Percentiles rank a stretch among this genome's conserved stretches.
phyloP scores from a whole-genome alignment of 2,888 invertebrate species.

The Polietes domitor region DNA sequence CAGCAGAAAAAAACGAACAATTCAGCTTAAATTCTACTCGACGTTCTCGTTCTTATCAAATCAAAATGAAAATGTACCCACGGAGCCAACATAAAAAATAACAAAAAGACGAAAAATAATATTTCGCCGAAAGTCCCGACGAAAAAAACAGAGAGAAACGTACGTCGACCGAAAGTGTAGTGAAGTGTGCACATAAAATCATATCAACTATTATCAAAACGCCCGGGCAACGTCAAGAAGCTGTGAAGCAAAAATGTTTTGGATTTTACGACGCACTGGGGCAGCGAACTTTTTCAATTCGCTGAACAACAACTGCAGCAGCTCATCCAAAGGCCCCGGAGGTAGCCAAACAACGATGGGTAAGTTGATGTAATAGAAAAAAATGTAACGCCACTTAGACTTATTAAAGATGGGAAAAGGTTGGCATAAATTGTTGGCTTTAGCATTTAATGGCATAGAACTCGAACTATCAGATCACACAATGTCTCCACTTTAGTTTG shows the following conservation, averaged over 20 bases:
- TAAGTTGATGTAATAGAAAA: conserved; percentile 64
- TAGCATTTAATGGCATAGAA: too few relatives aligned
- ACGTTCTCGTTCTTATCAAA: not conserved
- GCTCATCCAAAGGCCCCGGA: conserved; percentile 73
- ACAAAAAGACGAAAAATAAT: conserved; percentile 39
- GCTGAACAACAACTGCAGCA: conserved; percentile 75
- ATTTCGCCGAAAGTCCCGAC: not conserved
- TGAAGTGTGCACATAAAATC: conserved; percentile 10
- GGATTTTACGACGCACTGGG: conserved; percentile 77
- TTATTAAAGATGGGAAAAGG: too few relatives aligned
- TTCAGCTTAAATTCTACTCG: not conserved
- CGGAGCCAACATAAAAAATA: not conserved
- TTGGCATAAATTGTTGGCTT: too few relatives aligned
- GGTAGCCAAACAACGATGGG: conserved; percentile 70
- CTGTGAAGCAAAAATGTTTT: conserved; percentile 73
- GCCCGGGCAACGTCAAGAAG: conserved; percentile 23
- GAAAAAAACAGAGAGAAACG: not conserved
- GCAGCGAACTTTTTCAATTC: conserved; percentile 78
- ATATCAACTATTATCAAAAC: conserved; percentile 26
- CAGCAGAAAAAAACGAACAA: conserved; percentile 4
- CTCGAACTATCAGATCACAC: too few relatives aligned
- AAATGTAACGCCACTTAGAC: not conserved
- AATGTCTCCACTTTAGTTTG: too few relatives aligned
- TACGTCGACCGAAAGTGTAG: conserved; percentile 48
- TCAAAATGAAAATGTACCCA: not conserved